Base-by-base conservation (phyloP, 1,140 invertebrate genomes). In the Achroia grisella region DNA sequence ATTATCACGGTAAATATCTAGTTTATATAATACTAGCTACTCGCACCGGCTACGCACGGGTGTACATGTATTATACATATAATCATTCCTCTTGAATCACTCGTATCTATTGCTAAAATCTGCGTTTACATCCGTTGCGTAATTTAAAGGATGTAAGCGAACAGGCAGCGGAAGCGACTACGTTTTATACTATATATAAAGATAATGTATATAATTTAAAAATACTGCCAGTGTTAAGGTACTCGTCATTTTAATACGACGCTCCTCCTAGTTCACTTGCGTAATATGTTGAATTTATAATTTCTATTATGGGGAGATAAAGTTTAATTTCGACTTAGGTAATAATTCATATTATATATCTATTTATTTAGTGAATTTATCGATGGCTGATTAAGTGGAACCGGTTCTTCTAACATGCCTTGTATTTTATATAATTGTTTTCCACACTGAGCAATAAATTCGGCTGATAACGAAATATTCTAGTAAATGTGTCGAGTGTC, bases 301-400 rank as follows among this genome's bases (percentile, higher is more conserved):
- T 50, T 51, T 58, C 57, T 58, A 54, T 61, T 58, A 51, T 58
- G 56, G 52, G 37, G 64, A 58, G 44, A 49, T 32, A 56, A 58
- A 52, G 52, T 63, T 67, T 73, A 63, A 59, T 71, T 79, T 76
- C 59, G 52, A 68, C 52, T 65, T 77, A 73, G 71, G 72, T 63
- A 56, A 66, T 79, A 79, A 75, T 80, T 68, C 62, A 65, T 71
- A 62, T 59, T 54, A 56, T n/a, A n/a, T 61, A 66, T 78, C 52
- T 79, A 79, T 76, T 72, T 76, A 79, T 74, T 74, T 78, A 78
- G 62, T 62, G 48, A 67, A 66, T 65, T 56, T 17, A 37, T 37
- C 14, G 3, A 10, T 37, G 35, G 35, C 35, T 23, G 17, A 23
- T 23, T 23, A 23, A 23, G 17, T 23, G 6, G 6, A 23, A 23